A percentile compares a stretch with the other conserved stretches of the same genome.
These are phyloP conservation scores for Phania funesta DNA, from an alignment of 2,888 invertebrate species.

Conservation along the genomic window DNA sequence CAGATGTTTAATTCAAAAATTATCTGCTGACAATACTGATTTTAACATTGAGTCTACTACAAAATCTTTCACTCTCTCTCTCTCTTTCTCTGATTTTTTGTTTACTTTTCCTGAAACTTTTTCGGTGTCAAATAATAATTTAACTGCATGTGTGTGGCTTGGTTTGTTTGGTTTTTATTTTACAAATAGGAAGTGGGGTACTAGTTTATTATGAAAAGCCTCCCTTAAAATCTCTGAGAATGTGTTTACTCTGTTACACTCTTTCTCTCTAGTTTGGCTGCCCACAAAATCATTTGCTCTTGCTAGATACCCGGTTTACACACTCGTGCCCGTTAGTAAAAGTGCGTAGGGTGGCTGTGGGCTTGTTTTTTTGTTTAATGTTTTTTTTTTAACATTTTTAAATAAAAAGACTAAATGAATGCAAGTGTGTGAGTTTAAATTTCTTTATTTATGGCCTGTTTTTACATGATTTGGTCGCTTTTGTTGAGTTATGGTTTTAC, in stretches of 20 bases:
- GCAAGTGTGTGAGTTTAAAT: not conserved
- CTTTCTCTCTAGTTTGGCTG: not conserved
- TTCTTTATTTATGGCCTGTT: slow-evolving; percentile 8
- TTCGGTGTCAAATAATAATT: slow-evolving; percentile 19
- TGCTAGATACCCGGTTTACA: not conserved
- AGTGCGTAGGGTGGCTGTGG: slow-evolving; percentile 40
- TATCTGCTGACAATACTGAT: not conserved
- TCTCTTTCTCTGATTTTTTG: not conserved
- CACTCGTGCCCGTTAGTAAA: not conserved
- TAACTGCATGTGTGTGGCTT: too few species aligned
- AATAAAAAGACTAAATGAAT: not conserved
- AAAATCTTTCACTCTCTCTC: not conserved
- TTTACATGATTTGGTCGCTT: slow-evolving; percentile 6
- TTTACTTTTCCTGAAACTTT: slow-evolving; percentile 12
- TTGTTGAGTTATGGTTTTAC: slow-evolving; percentile 1
- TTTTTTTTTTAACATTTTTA: not conserved
- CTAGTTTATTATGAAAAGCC: slow-evolving; percentile 32
- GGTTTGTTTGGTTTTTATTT: not conserved
- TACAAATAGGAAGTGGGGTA: slow-evolving; percentile 60
- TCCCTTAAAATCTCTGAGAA: slow-evolving; percentile 5
- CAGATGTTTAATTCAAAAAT: too few species aligned
- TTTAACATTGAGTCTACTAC: not conserved
- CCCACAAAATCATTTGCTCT: not conserved
- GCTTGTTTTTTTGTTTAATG: slow-evolving; percentile 6
- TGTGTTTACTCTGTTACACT: not conserved